Percentiles rank a stretch among this genome's conserved stretches.
Evolutionary conservation across 2,797 vertebrate species (phyloP).

Genomic region (Tamandua tetradactyla): DNA sequence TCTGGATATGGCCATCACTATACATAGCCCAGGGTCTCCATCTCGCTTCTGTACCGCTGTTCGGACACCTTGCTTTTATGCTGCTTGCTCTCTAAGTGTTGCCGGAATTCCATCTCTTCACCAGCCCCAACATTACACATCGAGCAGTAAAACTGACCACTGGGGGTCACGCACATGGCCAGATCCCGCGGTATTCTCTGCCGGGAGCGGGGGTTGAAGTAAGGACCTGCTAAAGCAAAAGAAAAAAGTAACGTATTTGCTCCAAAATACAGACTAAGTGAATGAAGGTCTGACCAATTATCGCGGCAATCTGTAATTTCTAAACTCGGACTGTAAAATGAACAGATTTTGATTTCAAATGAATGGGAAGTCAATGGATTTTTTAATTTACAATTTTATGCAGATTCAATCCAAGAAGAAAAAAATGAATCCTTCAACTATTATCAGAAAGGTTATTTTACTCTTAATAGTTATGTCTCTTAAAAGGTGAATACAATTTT

Average conservation of each 20-base stretch:
- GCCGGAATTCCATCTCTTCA: slow-evolving; percentile 96
- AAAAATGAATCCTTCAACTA: slow-evolving; percentile 33
- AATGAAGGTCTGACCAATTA: not conserved
- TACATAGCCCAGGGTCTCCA: slow-evolving; percentile 97
- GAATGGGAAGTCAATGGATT: not conserved
- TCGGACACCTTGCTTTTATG: slow-evolving; percentile 99
- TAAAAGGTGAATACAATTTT: slow-evolving; percentile 7
- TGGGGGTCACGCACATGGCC: slow-evolving; percentile 99
- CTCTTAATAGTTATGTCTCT: not conserved
- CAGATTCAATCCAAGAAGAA: not conserved
- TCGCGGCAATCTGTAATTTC: not conserved
- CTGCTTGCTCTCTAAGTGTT: slow-evolving; percentile 98
- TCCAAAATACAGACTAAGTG: not conserved
- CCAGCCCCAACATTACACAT: slow-evolving; percentile 98
- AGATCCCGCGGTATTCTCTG: slow-evolving; percentile 97
- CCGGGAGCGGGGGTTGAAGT: slow-evolving; percentile 96
- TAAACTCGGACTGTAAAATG: slow-evolving; percentile 27
- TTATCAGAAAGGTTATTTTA: not conserved
- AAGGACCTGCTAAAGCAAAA: slow-evolving; percentile 90
- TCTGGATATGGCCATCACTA: slow-evolving; percentile 83
- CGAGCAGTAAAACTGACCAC: slow-evolving; percentile 99
- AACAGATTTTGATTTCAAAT: slow-evolving; percentile 3
- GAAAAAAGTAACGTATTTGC: not conserved
- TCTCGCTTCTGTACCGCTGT: slow-evolving; percentile 95
- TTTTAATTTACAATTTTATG: slow-evolving; percentile 34